Percentiles rank a stretch among this genome's conserved stretches.
These are phyloP conservation scores for Ceratina japonica DNA, from an alignment of 1,140 invertebrate species.

Conservation along the genomic window DNA sequence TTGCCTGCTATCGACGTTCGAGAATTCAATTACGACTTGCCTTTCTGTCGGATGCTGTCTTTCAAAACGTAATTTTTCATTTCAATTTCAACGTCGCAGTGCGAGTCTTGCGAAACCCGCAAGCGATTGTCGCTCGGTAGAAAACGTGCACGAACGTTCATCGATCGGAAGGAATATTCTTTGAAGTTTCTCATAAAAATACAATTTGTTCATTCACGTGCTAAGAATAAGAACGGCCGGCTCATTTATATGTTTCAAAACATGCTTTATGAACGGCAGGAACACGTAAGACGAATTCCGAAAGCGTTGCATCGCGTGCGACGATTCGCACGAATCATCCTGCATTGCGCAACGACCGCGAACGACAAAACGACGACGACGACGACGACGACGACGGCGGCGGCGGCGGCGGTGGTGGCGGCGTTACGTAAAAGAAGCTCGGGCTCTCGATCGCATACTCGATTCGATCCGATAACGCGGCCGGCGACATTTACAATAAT, in stretches of 20 bases:
- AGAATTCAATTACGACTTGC: background rate
- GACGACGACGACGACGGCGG: too few species aligned
- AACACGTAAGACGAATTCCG: too few species aligned
- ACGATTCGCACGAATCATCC: too few species aligned
- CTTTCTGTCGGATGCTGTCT: too few species aligned
- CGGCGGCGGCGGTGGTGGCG: background rate
- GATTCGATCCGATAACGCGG: constrained; percentile 40
- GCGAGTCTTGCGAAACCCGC: too few species aligned
- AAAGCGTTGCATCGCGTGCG: too few species aligned
- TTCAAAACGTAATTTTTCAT: too few species aligned
- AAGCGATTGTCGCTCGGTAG: too few species aligned
- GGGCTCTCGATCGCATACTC: background rate
- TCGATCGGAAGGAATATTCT: too few species aligned
- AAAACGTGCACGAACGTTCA: too few species aligned
- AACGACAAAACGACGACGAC: constrained; percentile 14
- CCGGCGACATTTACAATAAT: constrained; percentile 60
- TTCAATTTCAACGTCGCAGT: too few species aligned
- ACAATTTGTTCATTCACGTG: background rate
- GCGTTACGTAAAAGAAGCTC: background rate
- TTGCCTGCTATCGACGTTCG: background rate
- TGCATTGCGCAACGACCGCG: constrained; percentile 19
- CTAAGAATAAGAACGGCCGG: background rate
- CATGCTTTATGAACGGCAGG: too few species aligned
- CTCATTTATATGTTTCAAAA: background rate
- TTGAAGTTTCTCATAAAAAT: background rate